Base-by-base conservation (phyloP, 2,888 invertebrate genomes). In the Noctua comes region DNA sequence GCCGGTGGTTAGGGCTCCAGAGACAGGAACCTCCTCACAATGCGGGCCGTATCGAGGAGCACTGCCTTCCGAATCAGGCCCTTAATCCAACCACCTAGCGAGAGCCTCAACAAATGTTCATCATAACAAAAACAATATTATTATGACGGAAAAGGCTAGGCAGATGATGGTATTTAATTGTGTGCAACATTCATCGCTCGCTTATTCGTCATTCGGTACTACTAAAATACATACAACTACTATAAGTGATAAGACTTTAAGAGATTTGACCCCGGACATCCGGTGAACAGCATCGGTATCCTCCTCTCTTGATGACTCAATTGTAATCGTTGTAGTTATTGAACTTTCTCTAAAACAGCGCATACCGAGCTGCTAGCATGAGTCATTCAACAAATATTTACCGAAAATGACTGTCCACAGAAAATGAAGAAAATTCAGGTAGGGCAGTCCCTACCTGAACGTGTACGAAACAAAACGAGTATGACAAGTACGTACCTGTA, bases 331-430 rank as follows among this genome's bases (percentile, higher is more conserved):
- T 43, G 18, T 13, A 48, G 11, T 59, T 36, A 46, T 36, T 40
- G 27, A 76, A 76, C 77, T 76, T 64, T 76, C 64, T 51, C 40
- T 51, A 27, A 64, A 51, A 76, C 2, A 31, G 13, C n/a, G 2
- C 31, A 54, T n/a, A 31, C 7, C 0, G 6, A 21, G 10, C 4
- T 46, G 11, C 65, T 16, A 21, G 31, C 8, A 54, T 78, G 36
- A 36, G 4, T 5, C 36, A 36, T 36, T 31, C 3, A 10, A 77
- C 18, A 48, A 18, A 62, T 18, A 27, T 48, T 5, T n/a, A 8
- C n/a, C 21, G 46, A 24, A 62, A 76, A 11, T 48, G 1, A 62
- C 24, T 43, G 8, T 0, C 1, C 4, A 13, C 1, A 7, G 27
- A 13, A 24, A 51, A 51, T n/a, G n/a, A n/a, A n/a, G n/a, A n/a